Base-by-base conservation (phyloP, 2,113 vertebrate genomes). In the Lycocorax pyrrhopterus region DNA sequence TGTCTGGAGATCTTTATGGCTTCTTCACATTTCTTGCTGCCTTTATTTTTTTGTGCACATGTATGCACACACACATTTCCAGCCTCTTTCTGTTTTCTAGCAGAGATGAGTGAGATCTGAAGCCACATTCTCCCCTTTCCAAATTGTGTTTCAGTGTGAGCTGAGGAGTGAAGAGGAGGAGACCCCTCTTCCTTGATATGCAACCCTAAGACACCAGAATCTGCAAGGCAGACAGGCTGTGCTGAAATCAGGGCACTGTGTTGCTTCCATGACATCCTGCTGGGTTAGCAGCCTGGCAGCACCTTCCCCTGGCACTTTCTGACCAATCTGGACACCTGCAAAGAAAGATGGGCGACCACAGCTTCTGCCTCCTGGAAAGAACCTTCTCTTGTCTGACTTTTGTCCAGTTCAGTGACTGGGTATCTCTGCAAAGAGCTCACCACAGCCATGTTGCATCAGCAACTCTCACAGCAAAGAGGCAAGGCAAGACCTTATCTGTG, bases 371-470 rank as follows among this genome's bases (percentile, higher is more conserved):
- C 12, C 37, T 56, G 66, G 26, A 55, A 73, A 73, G 52, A 12
- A 13, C 22, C 21, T 21, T 18, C 37, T 78, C n/a, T 68, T 60
- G 6, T 44, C 33, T 46, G 33, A 23, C 30, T 49, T 46, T 37
- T 23, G 4, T 56, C 16, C 14, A 35, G 7, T 47, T 81, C 51
- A n/a, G 6, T 43, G 51, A 22, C 30, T 43, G 30, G 20, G 11
- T 20, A 8, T 64, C 68, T 72, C 47, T 58, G 71, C 32, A 49
- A 53, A 33, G 25, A 74, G 29, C 19, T 35, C 35, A 18, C n/a
- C 3, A 12, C 32, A 43, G 13, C 51, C 0, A 0, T 11, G 22
- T 27, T 52, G 47, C 21, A 56, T 29, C 30, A 74, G 32, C 35
- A 87, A 6, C 12, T 62, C 49, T 51, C 5, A 6, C 1, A 3